Percentiles rank a stretch among this genome's conserved stretches.
These are phyloP conservation scores for Holothuria leucospilota DNA, from an alignment of 53 echinoderm and acorn worm genomes.

Conservation along the genomic window DNA sequence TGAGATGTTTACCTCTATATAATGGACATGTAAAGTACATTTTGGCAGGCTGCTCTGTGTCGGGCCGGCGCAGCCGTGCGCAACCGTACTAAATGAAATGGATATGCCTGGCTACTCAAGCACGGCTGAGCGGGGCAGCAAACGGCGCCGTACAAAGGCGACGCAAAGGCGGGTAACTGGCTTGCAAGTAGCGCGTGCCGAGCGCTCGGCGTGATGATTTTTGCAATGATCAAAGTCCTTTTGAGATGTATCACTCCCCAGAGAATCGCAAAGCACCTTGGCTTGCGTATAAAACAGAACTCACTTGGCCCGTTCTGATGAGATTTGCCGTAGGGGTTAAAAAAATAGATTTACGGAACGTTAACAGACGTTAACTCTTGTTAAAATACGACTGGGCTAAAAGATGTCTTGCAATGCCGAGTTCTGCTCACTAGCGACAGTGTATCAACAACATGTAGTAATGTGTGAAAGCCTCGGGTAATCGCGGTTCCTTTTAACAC, in stretches of 20 bases:
- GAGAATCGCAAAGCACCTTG: slow-evolving; percentile 28
- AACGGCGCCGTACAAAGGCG: slow-evolving; percentile 50
- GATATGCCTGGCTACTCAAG: slow-evolving; percentile 45
- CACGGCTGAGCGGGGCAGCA: slow-evolving; percentile 35
- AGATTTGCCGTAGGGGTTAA: slow-evolving; percentile 42
- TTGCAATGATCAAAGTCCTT: slow-evolving; percentile 27
- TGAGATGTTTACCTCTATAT: slow-evolving; percentile 28
- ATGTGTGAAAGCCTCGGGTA: slow-evolving; percentile 16
- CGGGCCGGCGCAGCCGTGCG: slow-evolving; percentile 36
- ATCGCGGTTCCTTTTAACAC: too few species aligned
- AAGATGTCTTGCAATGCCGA: too few species aligned
- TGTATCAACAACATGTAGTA: slow-evolving; percentile 1
- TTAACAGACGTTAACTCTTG: slow-evolving; percentile 46
- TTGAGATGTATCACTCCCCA: slow-evolving; percentile 50
- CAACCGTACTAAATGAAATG: slow-evolving; percentile 47
- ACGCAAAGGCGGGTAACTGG: slow-evolving; percentile 40
- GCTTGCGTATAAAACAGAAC: slow-evolving; percentile 39
- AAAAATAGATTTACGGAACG: slow-evolving; percentile 53
- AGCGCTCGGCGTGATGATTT: slow-evolving; percentile 24
- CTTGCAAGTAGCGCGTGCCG: slow-evolving; percentile 21
- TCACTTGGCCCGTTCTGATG: slow-evolving; percentile 6
- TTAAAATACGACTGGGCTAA: background rate
- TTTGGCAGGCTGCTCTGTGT: slow-evolving; percentile 33
- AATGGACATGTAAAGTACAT: slow-evolving; percentile 25
- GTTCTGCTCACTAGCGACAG: background rate